phyloP scores from a whole-genome alignment of 1,140 invertebrate genomes.

The Oncopeltus fasciatus region DNA sequence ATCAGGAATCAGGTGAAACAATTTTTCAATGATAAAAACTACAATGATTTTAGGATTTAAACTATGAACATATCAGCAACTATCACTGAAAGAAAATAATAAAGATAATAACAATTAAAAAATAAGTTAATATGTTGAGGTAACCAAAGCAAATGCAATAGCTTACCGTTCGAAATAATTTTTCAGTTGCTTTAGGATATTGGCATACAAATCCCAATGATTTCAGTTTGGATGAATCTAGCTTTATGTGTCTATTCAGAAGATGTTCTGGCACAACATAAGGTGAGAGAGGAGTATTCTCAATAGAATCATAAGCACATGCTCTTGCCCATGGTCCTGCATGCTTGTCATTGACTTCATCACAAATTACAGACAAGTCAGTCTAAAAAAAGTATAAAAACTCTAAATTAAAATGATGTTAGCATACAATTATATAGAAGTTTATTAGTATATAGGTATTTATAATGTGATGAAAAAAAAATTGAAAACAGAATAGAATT shows the following conservation, averaged over 20 bases:
- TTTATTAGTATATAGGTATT: not conserved
- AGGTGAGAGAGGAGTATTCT: constrained; percentile 74
- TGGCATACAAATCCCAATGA: constrained; percentile 36
- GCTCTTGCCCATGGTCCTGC: constrained; percentile 76
- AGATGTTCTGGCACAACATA: constrained; percentile 69
- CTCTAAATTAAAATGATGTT: constrained; percentile 8
- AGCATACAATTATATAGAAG: too few species aligned
- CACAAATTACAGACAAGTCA: constrained; percentile 59
- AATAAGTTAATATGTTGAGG: not conserved
- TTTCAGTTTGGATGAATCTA: constrained; percentile 53
- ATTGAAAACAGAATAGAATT: too few species aligned
- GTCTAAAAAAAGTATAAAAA: constrained; percentile 32
- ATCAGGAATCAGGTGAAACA: not conserved
- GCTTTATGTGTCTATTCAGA: constrained; percentile 60
- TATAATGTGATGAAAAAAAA: too few species aligned
- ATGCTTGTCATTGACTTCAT: constrained; percentile 85
- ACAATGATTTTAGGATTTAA: not conserved
- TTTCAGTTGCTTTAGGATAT: constrained; percentile 43
- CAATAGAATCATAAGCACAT: constrained; percentile 55
- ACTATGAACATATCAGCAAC: not conserved
- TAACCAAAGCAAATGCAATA: not conserved
- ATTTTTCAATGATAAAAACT: not conserved
- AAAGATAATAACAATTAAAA: not conserved
- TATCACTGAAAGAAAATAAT: not conserved
- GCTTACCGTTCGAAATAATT: constrained; percentile 23